These are phyloP conservation scores for Pentamera pediparva DNA, from an alignment of 53 echinoderm and acorn worm species.

Conservation along the genomic window DNA sequence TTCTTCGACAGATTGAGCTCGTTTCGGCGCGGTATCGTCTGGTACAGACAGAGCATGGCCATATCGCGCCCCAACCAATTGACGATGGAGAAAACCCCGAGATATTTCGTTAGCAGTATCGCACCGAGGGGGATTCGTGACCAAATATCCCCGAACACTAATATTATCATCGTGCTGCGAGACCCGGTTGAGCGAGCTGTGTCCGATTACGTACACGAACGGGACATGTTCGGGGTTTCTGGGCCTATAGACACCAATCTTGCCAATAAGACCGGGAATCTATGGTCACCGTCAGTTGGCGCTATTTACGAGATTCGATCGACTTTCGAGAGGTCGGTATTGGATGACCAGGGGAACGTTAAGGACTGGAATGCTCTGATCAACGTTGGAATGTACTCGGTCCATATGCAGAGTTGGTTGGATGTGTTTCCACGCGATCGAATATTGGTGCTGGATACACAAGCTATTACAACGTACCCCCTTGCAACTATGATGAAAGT, in stretches of 20 bases:
- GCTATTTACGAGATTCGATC: slow-evolving; percentile 16
- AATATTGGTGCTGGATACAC: slow-evolving; percentile 20
- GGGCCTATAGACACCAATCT: no score
- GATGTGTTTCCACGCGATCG: slow-evolving; percentile 5
- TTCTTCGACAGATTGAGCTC: slow-evolving; percentile 2
- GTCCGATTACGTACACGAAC: slow-evolving; percentile 17
- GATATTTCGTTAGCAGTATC: slow-evolving; percentile 9
- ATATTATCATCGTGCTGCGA: slow-evolving; percentile 27
- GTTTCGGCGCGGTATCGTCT: slow-evolving; percentile 1
- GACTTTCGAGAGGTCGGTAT: slow-evolving; percentile 18
- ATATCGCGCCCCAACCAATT: slow-evolving; percentile 19
- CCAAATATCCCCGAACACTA: slow-evolving; percentile 7
- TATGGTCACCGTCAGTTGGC: slow-evolving; percentile 7
- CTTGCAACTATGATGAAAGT: not conserved
- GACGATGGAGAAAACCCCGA: slow-evolving; percentile 26
- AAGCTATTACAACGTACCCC: not conserved
- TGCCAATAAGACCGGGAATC: not conserved
- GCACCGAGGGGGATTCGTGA: slow-evolving; percentile 1
- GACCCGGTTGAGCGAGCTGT: slow-evolving; percentile 29
- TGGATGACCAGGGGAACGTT: not conserved
- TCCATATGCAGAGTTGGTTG: slow-evolving; percentile 12
- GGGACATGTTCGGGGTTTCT: slow-evolving; percentile 2
- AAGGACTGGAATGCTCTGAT: slow-evolving; percentile 21
- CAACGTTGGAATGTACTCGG: slow-evolving; percentile 17
- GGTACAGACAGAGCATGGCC: not conserved